Conservation (phyloP, 2,888 invertebrate genomes). For the Heliconius charithonia region DNA sequence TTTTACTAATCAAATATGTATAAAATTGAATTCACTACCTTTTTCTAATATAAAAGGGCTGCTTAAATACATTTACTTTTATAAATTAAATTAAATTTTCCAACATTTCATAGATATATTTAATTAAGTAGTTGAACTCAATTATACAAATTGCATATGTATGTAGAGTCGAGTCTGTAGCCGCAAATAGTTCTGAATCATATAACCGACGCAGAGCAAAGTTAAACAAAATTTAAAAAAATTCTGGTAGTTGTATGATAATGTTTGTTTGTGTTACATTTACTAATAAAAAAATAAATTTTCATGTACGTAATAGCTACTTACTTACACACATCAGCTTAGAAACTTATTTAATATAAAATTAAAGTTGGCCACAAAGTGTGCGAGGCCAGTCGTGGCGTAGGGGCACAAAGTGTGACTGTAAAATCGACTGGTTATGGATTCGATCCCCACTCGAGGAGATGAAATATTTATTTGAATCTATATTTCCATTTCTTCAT, state of each 20-base stretch:
- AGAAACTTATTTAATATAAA: no score
- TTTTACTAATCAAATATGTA: no score
- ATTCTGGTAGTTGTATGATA: background rate
- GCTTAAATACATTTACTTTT: background rate
- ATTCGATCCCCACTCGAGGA: no score
- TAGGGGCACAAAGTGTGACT: no score
- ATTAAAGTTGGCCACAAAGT: no score
- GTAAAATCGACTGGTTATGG: no score
- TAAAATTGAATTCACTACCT: no score
- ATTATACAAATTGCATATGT: constrained; percentile 17
- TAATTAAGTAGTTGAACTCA: constrained; percentile 14
- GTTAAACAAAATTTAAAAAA: background rate
- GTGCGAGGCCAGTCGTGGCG: no score
- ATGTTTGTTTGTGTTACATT: background rate
- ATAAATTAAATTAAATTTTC: background rate
- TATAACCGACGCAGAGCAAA: background rate
- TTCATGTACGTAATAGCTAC: background rate
- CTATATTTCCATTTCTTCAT: no score
- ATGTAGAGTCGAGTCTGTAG: background rate
- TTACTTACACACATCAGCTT: background rate
- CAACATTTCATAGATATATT: constrained; percentile 12
- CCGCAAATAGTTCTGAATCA: background rate
- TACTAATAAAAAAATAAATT: background rate
- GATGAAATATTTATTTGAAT: no score
- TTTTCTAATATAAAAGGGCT: background rate